phyloP scores from a whole-genome alignment of 2,797 vertebrate species.

The Cheracebus regulus region DNA sequence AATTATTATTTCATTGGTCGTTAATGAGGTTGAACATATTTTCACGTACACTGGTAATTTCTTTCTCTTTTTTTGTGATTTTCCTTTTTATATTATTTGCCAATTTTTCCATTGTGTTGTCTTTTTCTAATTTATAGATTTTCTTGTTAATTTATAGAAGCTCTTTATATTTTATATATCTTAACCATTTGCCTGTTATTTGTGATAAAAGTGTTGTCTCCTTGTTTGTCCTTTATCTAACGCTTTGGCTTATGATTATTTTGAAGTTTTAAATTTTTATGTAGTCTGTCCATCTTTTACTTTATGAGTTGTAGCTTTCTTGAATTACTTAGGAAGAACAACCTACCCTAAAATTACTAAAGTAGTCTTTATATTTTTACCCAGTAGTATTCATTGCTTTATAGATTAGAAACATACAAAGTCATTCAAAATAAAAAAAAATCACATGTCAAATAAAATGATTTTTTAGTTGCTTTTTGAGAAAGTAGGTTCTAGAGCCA shows the following conservation, averaged over 20 bases:
- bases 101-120: background rate
- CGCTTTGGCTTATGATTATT: background rate
- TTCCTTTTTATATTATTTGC: background rate
- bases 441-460: background rate
- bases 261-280: background rate
- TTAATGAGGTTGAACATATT: background rate
- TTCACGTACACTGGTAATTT: background rate
- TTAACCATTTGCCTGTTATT: background rate
- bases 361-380: slow-evolving; percentile 12
- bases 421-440: background rate
- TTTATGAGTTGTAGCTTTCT: background rate
- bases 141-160: background rate
- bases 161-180: background rate
- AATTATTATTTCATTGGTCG: background rate
- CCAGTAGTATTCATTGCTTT: background rate
- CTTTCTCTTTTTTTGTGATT: background rate
- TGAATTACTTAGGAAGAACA: background rate
- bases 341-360: background rate
- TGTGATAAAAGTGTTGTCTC: background rate
- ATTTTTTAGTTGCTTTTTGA: background rate
- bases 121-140: background rate
- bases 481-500: background rate
- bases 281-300: background rate
- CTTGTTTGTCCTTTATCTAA: background rate
- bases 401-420: background rate